Evolutionary conservation across 2,888 invertebrate species (phyloP), one percentile per base, ranked within the genome.

Genomic region (Hemicrepidius hirtus): DNA sequence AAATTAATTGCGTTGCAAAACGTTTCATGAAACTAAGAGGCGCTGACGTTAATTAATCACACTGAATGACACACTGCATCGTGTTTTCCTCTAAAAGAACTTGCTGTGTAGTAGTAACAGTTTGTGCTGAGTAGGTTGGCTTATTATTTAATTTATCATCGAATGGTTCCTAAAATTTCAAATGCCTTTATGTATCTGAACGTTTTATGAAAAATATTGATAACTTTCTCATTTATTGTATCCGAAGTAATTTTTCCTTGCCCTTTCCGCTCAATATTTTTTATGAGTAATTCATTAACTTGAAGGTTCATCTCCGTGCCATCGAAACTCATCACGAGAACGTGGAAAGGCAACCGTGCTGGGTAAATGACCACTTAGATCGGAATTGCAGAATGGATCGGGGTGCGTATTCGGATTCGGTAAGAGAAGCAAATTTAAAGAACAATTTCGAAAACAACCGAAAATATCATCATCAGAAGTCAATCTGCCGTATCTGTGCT

Each of bases 401-500:
- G 16, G 13, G 32, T 28, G n/a, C 37, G 37, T 13, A 40, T 35
- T 28, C 16, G 28, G 46, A 63, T 63, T 63, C 46, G 13, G 46
- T 28, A 49, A 28, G n/a, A 65, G 46, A 57, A 68, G 55, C 59
- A 69, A 49, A 64, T 57, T 69, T 63, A 49, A 60, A 63, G 62
- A 69, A 69, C 69, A 65, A 71, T 71, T 64, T 71, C 65, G 28
- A 71, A 65, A 71, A 63, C 53, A 63, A 63, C 55, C 67, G 60
- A 41, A 68, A 69, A 71, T 64, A 64, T 71, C 62, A 53, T 67
- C 59, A 40, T 35, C n/a, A 68, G 44, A 55, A 71, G 67, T 67
- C 67, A 67, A 71, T 71, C 59, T 71, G 62, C 60, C 53, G 50
- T 66, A 67, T 67, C 71, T 62, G 71, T 13, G 55, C 62, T 55